phyloP scores from a whole-genome alignment of 2,797 vertebrate species.

The Tenualosa ilisha region DNA sequence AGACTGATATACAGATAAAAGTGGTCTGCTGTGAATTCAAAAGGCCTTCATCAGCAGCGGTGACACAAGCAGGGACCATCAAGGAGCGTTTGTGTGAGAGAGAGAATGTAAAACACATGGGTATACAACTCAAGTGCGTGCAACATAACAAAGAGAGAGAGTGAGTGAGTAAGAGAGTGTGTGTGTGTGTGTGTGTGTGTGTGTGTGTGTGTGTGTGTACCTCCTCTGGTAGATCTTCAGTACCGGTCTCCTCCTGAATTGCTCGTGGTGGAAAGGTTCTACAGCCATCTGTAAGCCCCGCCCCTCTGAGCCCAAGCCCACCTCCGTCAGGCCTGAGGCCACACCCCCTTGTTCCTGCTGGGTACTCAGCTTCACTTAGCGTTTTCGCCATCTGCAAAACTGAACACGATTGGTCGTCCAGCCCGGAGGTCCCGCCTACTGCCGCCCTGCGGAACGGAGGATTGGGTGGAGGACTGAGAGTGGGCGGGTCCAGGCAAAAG shows the following conservation, averaged over 20 bases:
- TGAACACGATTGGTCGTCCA: constrained; percentile 93
- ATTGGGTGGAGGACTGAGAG: constrained; percentile 7
- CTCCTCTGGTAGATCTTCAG: constrained; percentile 91
- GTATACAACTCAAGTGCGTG: no score
- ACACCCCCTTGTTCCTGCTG: constrained; percentile 63
- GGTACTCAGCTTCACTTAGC: constrained; percentile 90
- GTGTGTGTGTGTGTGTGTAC: constrained; percentile 57
- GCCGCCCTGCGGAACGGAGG: constrained; percentile 41
- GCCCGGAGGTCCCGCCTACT: constrained; percentile 49
- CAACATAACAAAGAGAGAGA: no score
- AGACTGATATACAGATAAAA: no score
- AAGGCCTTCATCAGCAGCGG: no score
- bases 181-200: no score
- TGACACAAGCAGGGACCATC: no score
- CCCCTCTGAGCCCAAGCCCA: constrained; percentile 56
- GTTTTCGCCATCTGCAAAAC: constrained; percentile 97
- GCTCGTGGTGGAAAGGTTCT: constrained; percentile 86
- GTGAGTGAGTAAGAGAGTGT: no score
- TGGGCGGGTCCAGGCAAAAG: constrained; percentile 49
- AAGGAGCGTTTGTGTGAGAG: no score
- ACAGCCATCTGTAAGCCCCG: constrained; percentile 69
- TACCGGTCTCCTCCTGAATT: constrained; percentile 89
- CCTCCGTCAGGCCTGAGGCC: constrained; percentile 41
- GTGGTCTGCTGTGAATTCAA: no score
- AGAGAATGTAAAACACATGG: no score